Evolutionary conservation across 2,113 vertebrate genomes (phyloP).

Genomic region (Australoheros scitulus): DNA sequence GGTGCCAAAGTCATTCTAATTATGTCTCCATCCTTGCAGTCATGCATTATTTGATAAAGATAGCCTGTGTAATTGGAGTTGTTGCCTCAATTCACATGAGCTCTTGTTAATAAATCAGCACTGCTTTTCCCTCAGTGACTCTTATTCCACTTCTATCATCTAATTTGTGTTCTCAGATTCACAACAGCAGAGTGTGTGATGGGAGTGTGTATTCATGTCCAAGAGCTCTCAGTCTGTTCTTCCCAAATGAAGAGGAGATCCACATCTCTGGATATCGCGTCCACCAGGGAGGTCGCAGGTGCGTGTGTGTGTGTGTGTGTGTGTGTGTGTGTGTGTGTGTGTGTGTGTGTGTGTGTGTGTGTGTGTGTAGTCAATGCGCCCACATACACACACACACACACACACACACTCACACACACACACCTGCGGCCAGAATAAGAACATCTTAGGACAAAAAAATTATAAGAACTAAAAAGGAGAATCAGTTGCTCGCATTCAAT

Average conservation of each 20-base stretch:
- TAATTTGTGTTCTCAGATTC: conserved; percentile 81
- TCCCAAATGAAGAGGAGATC: conserved; percentile 95
- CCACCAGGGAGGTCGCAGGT: conserved; percentile 89
- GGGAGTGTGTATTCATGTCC: conserved; percentile 89
- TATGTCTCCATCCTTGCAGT: not conserved
- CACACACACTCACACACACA: too few relatives aligned
- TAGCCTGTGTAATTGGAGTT: not conserved
- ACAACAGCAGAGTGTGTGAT: conserved; percentile 90
- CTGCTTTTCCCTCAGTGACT: not conserved
- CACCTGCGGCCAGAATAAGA: not conserved
- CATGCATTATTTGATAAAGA: not conserved
- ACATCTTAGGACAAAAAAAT: not conserved
- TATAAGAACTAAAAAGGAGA: not conserved
- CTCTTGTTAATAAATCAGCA: not conserved
- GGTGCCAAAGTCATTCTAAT: not conserved
- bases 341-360: too few relatives aligned
- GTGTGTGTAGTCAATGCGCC: too few relatives aligned
- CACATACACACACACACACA: too few relatives aligned
- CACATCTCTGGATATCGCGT: conserved; percentile 92
- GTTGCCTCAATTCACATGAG: not conserved
- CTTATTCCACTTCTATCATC: not conserved
- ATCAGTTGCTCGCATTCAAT: not conserved
- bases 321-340: not conserved
- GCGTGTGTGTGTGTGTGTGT: conserved; percentile 12
- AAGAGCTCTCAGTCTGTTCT: conserved; percentile 92